phyloP scores from a whole-genome alignment of 2,113 vertebrate genomes.

The Pionites leucogaster region DNA sequence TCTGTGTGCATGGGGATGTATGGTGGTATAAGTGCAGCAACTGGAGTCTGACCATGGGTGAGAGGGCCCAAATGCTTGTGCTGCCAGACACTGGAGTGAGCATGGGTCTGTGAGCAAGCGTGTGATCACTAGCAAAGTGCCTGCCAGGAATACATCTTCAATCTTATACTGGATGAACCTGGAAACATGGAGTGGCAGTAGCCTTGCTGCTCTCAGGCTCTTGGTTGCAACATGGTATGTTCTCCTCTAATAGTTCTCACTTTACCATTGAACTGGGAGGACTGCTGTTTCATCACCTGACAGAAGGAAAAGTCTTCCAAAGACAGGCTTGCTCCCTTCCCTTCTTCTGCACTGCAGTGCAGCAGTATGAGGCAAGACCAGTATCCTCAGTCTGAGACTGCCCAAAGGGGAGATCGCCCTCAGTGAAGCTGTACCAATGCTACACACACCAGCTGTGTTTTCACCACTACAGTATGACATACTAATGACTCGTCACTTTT shows the following conservation, averaged over 20 bases:
- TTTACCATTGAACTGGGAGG: background rate
- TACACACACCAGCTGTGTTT: background rate
- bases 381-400: background rate
- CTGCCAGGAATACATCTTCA: background rate
- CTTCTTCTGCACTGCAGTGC: background rate
- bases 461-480: background rate
- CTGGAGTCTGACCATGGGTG: background rate
- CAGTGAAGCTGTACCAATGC: background rate
- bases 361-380: background rate
- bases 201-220: background rate
- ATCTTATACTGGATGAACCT: background rate
- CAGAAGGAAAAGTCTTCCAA: background rate
- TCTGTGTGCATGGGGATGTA: background rate
- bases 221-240: background rate
- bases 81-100: background rate
- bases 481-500: background rate
- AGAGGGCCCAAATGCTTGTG: background rate
- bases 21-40: background rate
- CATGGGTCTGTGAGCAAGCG: rapidly evolving
- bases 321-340: background rate
- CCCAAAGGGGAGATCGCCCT: background rate
- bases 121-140: background rate
- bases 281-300: background rate
- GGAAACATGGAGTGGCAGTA: background rate
- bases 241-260: background rate